Conservation (phyloP, 2,888 invertebrate species). For the Rhingia campestris region DNA sequence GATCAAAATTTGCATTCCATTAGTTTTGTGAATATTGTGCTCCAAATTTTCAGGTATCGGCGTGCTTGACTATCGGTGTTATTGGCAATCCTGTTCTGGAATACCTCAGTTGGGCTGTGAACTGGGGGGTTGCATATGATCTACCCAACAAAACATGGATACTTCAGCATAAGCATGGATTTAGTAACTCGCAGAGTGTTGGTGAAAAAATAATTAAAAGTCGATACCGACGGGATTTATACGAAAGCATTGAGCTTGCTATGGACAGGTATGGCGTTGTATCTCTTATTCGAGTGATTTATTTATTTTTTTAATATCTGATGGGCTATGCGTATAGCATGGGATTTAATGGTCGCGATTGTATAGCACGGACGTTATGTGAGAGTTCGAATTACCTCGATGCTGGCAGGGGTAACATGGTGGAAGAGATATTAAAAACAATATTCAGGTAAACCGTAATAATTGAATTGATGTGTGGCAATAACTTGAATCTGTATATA, state of each 20-base stretch:
- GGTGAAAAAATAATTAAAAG: conserved; percentile 80
- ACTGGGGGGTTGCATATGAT: conserved; percentile 88
- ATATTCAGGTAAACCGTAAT: conserved; percentile 85
- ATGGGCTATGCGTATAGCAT: conserved; percentile 84
- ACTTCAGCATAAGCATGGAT: conserved; percentile 81
- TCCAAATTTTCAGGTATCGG: conserved; percentile 82
- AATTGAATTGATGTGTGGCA: background rate
- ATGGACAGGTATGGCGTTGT: conserved; percentile 86
- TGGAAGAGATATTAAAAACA: conserved; percentile 88
- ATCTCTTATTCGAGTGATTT: background rate
- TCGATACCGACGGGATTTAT: conserved; percentile 87
- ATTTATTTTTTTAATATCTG: conserved; percentile 5
- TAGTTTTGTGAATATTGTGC: conserved; percentile 2
- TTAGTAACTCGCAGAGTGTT: conserved; percentile 75
- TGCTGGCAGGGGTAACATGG: conserved; percentile 85
- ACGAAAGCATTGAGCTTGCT: conserved; percentile 87
- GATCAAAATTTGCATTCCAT: conserved; percentile 13
- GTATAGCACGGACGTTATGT: conserved; percentile 88
- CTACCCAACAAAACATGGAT: conserved; percentile 85
- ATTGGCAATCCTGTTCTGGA: conserved; percentile 85
- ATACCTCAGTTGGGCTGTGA: conserved; percentile 86
- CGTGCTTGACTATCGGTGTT: conserved; percentile 86
- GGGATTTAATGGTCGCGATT: conserved; percentile 89
- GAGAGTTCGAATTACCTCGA: conserved; percentile 87
- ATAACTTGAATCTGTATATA: conserved; percentile 25